Evolutionary conservation across 1,140 invertebrate genomes (phyloP), one percentile per base, ranked within the genome.

Genomic region (Theocolax elegans): DNA sequence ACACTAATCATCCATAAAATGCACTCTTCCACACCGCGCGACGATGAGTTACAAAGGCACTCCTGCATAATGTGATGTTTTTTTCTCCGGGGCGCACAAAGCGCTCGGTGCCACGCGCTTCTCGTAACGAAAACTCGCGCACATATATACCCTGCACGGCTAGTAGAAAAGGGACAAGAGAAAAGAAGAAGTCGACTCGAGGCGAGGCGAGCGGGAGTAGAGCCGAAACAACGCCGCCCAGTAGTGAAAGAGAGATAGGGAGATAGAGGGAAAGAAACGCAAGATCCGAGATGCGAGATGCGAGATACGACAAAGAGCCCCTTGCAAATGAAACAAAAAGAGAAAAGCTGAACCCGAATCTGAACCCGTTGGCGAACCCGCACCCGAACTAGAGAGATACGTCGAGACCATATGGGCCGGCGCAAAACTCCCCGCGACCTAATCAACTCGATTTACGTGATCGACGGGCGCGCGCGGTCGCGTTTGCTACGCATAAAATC

Each of bases 1-100:
- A 42, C 66, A 60, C 56, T 51, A 68, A 68, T 68, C 66, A 60
- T 68, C 66, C 56, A 56, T 68, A 68, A 68, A 68, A 60, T 42
- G 35, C 56, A 60, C 35, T 23, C 0, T 10, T 49, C 35, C 56
- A 31, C 2, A 15, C 29, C 21, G 29, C 40, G 40, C 31, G 25
- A 23, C 54, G 40, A 59, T 48, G 48, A 58, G 51, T 56, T 56
- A 46, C 27, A 35, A 59, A 49, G 29, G 17, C 42, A 12, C 6
- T 48, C 48, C 19, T 44, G 40, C 53, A 67, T 67, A 67, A 67
- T 48, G 21, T 40, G 23, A 48, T 67, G 46, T 38, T 46, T 46
- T 46, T 56, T 23, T 21, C 17, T 46, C 3, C 23, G 46, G 23
- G 8, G 60, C 3, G 44, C 19, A 63, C 60, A 63, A 63, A 48